Conservation (phyloP, 2,888 invertebrate genomes). For the Cryptocheilus praepositus region DNA sequence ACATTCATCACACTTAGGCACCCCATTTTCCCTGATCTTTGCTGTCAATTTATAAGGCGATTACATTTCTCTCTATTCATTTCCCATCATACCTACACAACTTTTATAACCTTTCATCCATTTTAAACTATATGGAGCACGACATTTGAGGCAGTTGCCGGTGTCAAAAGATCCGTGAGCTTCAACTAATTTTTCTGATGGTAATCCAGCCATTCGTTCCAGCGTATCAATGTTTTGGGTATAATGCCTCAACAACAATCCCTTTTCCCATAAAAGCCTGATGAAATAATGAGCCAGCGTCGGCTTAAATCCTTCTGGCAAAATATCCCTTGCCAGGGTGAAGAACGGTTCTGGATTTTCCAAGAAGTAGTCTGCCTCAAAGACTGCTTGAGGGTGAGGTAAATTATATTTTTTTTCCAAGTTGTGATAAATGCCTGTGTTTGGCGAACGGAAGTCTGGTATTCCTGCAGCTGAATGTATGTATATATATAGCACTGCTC, state of each 20-base stretch:
- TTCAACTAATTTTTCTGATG: slow-evolving; percentile 90
- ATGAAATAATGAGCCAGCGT: slow-evolving; percentile 95
- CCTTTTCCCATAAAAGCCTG: slow-evolving; percentile 88
- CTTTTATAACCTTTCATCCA: slow-evolving; percentile 87
- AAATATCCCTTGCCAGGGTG: slow-evolving; percentile 90
- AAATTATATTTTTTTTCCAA: slow-evolving; percentile 93
- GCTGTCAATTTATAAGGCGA: slow-evolving; percentile 74
- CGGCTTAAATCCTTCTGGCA: slow-evolving; percentile 91
- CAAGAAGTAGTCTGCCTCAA: slow-evolving; percentile 91
- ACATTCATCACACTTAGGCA: slow-evolving; percentile 88
- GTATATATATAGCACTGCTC: slow-evolving; percentile 19
- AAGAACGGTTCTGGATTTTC: slow-evolving; percentile 95
- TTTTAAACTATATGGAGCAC: slow-evolving; percentile 82
- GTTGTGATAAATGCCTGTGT: slow-evolving; percentile 93
- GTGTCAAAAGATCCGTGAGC: slow-evolving; percentile 96
- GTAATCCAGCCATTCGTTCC: slow-evolving; percentile 90
- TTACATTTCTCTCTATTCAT: slow-evolving; percentile 4
- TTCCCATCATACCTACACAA: not conserved
- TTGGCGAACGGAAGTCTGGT: slow-evolving; percentile 96
- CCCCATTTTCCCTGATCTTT: slow-evolving; percentile 82
- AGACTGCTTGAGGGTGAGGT: slow-evolving; percentile 94
- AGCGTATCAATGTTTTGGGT: slow-evolving; percentile 96
- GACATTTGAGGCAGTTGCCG: slow-evolving; percentile 89
- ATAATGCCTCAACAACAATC: slow-evolving; percentile 84
- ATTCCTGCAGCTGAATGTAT: slow-evolving; percentile 89